These are phyloP conservation scores for Dynastes hyllus DNA, from an alignment of 2,888 invertebrate genomes.

Conservation along the genomic window DNA sequence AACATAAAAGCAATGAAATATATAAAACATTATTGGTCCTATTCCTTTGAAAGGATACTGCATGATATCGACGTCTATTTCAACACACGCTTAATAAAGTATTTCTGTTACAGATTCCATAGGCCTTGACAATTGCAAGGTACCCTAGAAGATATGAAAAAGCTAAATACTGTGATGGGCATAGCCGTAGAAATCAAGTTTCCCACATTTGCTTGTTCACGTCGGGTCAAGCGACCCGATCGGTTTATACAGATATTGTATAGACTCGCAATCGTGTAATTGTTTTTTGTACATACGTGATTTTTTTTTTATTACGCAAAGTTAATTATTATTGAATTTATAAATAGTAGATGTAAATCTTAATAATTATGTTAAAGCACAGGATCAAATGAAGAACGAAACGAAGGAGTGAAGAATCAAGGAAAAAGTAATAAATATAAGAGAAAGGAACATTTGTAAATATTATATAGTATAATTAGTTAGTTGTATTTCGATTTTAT, in stretches of 20 bases:
- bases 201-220: conserved; percentile 68
- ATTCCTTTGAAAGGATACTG: too few relatives aligned
- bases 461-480: conserved; percentile 59
- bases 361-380: conserved; percentile 58
- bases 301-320: conserved; percentile 66
- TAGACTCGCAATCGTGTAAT: conserved; percentile 62
- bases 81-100: too few relatives aligned
- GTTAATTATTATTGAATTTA: conserved; percentile 61
- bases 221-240: conserved; percentile 57
- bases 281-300: conserved; percentile 71
- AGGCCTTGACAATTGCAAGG: conserved; percentile 85
- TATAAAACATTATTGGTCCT: too few relatives aligned
- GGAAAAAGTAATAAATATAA: conserved; percentile 6
- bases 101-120: conserved; percentile 77
- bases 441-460: conserved; percentile 58
- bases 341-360: conserved; percentile 64
- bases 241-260: conserved; percentile 57
- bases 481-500: conserved; percentile 55
- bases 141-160: conserved; percentile 70
- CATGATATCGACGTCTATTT: too few relatives aligned
- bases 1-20: too few relatives aligned
- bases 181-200: conserved; percentile 69
- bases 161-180: conserved; percentile 72
- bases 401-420: conserved; percentile 19
- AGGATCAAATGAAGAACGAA: conserved; percentile 59